phyloP scores from a whole-genome alignment of 2,888 invertebrate species.

The Miltochrista miniata region DNA sequence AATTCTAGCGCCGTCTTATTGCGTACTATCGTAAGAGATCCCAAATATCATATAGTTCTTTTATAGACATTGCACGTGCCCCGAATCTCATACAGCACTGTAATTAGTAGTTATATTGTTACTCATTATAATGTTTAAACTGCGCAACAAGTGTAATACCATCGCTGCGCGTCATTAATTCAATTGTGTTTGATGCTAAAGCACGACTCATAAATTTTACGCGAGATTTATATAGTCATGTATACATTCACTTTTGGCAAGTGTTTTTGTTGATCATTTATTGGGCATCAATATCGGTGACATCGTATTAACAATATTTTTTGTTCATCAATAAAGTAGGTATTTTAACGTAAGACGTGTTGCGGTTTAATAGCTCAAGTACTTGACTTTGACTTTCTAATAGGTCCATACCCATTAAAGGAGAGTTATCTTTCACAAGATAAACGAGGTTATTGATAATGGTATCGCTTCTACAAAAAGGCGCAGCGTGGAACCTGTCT shows the following conservation, averaged over 20 bases:
- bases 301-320: conserved; percentile 17
- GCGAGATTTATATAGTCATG: conserved; percentile 47
- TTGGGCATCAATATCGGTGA: conserved; percentile 23
- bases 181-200: conserved; percentile 49
- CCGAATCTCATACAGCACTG: conserved; percentile 35
- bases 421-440: conserved; percentile 58
- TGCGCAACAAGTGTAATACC: conserved; percentile 48
- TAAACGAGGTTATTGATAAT: conserved; percentile 69
- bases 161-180: conserved; percentile 53
- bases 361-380: conserved; percentile 15
- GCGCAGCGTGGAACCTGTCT: conserved; percentile 56
- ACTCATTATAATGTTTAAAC: conserved; percentile 41
- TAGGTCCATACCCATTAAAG: conserved; percentile 49
- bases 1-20: conserved; percentile 60
- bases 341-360: conserved; percentile 6
- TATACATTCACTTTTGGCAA: conserved; percentile 48
- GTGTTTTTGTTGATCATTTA: conserved; percentile 36
- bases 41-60: background rate
- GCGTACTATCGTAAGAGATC: conserved; percentile 17
- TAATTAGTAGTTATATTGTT: conserved; percentile 43
- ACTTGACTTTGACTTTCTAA: conserved; percentile 42
- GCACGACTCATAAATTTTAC: conserved; percentile 42
- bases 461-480: conserved; percentile 56
- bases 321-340: conserved; percentile 4
- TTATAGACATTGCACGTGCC: conserved; percentile 30